Conservation (phyloP, 2,113 vertebrate species). For the Holacanthus passer region DNA sequence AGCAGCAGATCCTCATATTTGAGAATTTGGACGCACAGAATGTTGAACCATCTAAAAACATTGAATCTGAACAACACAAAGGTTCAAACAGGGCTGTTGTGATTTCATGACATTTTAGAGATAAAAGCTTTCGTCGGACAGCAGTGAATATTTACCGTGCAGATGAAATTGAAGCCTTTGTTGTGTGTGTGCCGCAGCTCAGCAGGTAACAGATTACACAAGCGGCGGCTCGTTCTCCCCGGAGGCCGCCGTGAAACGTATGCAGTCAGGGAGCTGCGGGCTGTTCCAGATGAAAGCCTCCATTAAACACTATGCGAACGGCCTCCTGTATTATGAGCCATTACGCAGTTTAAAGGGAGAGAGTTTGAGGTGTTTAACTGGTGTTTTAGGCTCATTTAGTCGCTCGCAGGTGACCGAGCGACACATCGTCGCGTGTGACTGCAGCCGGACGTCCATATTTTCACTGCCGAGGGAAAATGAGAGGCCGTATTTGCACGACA, state of each 20-base stretch:
- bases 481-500: slow-evolving; percentile 12
- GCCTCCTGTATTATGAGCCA: neutral
- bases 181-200: slow-evolving; percentile 20
- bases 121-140: neutral
- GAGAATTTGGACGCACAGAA: too few relatives aligned
- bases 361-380: slow-evolving; percentile 3
- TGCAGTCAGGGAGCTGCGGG: slow-evolving; percentile 23
- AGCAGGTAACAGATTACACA: slow-evolving; percentile 1
- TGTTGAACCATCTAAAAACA: neutral
- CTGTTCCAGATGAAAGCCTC: slow-evolving; percentile 34
- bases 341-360: neutral
- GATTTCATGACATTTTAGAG: neutral
- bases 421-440: neutral
- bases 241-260: slow-evolving; percentile 27
- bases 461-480: neutral
- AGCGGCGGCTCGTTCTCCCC: neutral
- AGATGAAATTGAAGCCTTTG: slow-evolving; percentile 38
- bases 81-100: neutral
- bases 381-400: slow-evolving; percentile 17
- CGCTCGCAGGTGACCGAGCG: neutral
- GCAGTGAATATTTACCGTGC: neutral
- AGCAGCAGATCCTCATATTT: neutral
- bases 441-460: slow-evolving; percentile 5
- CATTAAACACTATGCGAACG: slow-evolving; percentile 28
- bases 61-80: neutral